Conservation (phyloP, 1,140 invertebrate species). For the Hylyphantes graminicola region DNA sequence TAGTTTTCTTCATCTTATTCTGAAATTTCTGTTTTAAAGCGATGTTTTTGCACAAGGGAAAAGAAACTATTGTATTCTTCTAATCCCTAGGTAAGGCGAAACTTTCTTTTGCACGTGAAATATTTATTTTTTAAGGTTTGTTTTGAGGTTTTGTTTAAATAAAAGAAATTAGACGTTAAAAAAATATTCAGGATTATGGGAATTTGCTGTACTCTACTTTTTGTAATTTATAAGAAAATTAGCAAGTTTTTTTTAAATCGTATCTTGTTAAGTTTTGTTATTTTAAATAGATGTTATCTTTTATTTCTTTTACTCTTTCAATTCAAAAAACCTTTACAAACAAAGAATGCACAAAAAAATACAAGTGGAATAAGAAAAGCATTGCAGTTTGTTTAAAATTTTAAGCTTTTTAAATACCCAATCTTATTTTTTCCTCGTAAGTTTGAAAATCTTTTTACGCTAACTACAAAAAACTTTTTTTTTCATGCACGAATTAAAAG, state of each 20-base stretch:
- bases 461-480: too few relatives aligned
- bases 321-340: not conserved
- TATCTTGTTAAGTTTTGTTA: not conserved
- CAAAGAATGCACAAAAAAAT: too few relatives aligned
- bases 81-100: conserved; percentile 10
- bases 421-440: too few relatives aligned
- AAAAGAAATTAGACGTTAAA: too few relatives aligned
- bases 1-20: conserved; percentile 33
- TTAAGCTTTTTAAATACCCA: too few relatives aligned
- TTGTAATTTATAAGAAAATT: not conserved
- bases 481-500: too few relatives aligned
- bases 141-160: too few relatives aligned
- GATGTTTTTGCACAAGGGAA: conserved; percentile 36
- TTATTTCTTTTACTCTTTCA: not conserved
- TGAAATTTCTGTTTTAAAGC: conserved; percentile 30
- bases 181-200: not conserved
- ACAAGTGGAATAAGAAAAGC: too few relatives aligned
- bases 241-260: not conserved
- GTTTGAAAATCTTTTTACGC: too few relatives aligned
- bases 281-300: not conserved
- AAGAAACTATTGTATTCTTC: conserved; percentile 22
- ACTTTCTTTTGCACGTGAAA: not conserved
- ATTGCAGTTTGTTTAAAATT: too few relatives aligned
- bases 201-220: not conserved
- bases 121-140: conserved; percentile 1